Conservation (phyloP, 2,888 invertebrate species). For the Metalampra italica region DNA sequence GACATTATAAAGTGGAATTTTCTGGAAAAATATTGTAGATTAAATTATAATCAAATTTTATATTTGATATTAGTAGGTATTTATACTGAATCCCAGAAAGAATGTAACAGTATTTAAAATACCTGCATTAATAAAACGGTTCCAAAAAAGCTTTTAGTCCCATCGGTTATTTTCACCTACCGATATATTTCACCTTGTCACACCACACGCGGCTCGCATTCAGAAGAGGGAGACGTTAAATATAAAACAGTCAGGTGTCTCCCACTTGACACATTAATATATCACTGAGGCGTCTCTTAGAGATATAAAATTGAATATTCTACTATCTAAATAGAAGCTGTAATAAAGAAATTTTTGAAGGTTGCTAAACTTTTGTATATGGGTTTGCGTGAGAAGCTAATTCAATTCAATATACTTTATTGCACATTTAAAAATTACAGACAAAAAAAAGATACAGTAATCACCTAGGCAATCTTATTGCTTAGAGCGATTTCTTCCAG, state of each 20-base stretch:
- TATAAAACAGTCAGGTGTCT: conserved; percentile 59
- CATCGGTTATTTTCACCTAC: conserved; percentile 12
- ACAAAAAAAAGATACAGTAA: too few relatives aligned
- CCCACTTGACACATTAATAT: conserved; percentile 43
- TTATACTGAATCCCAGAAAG: too few relatives aligned
- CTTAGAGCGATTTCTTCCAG: too few relatives aligned
- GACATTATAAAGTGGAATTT: too few relatives aligned
- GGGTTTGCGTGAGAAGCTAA: too few relatives aligned
- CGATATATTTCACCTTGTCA: conserved; percentile 13
- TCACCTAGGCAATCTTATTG: too few relatives aligned
- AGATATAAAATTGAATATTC: conserved; percentile 15
- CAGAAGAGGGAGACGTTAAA: conserved; percentile 32
- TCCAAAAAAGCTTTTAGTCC: conserved; percentile 15
- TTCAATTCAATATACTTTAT: too few relatives aligned
- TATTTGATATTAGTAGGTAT: too few relatives aligned
- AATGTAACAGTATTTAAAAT: background rate
- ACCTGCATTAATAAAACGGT: conserved; percentile 6
- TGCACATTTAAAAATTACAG: too few relatives aligned
- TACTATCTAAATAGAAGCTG: background rate
- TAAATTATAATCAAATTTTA: too few relatives aligned
- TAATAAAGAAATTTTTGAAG: background rate
- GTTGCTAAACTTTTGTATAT: too few relatives aligned
- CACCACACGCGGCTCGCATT: conserved; percentile 38
- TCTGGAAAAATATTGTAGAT: too few relatives aligned
- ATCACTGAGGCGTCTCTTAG: conserved; percentile 24